Evolutionary conservation across 2,797 vertebrate species (phyloP), one percentile per base, ranked within the genome.

Genomic region (Borostomias antarcticus): DNA sequence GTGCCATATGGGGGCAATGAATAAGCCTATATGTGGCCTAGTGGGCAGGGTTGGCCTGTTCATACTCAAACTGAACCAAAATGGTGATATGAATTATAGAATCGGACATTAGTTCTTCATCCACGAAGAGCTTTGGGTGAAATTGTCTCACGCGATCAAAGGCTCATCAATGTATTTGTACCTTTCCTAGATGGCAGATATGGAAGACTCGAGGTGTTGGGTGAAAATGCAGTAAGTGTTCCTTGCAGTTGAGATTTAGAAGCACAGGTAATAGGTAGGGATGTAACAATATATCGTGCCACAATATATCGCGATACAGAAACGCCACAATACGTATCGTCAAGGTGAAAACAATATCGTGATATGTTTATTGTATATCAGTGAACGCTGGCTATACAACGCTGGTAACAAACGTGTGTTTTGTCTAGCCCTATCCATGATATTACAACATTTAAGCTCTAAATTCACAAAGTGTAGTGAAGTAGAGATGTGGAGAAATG

Each of bases 11-110:
- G 68, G 69, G 68, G 70, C 70, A 72, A 65, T 68, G 48, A 23
- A 43, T 32, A 81, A 76, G 84, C 76, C 81, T 75, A 76, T 82
- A 66, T 48, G 17, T 47, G 61, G 47, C 40, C 21, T 70, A 74
- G 45, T 45, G 37, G 51, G 51, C 26, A 45, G 33, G 56, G 64
- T 43, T 59, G n/a, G 15, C 25, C 35, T 59, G 11, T 43, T 6
- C 57, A 17, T 11, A 25, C 17, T 30, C 28, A 26, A 54, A 51
- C 26, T 54, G 8, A 28, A 59, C 23, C 1, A 35, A 45, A 45
- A 43, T 26, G 48, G 21, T 23, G 28, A 59, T 28, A 13, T 8
- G 58, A 59, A 58, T 58, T 17, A n/a, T 43, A n/a, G 32, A 59
- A 40, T 43, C 23, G 40, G 9, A 28, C 15, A n/a, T 45, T 23